Conservation (phyloP, 1,140 invertebrate genomes). For the Formica exsecta region DNA sequence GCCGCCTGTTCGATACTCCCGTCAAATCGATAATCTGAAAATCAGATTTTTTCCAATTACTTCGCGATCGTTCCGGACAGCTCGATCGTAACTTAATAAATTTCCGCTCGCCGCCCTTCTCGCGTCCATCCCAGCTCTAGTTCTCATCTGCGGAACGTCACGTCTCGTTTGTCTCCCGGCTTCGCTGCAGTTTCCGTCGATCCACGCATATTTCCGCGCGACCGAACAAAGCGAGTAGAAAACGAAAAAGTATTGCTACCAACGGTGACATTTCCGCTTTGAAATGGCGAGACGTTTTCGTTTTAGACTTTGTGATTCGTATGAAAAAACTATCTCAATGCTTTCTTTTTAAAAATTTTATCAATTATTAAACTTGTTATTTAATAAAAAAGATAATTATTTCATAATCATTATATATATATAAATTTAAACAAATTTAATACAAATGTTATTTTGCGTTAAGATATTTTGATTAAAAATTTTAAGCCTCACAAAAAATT, state of each 20-base stretch:
- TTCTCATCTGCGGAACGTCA: slow-evolving; percentile 59
- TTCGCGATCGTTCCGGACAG: slow-evolving; percentile 56
- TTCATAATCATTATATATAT: neutral
- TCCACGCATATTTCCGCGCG: slow-evolving; percentile 64
- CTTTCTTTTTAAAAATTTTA: neutral
- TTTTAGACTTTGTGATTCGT: slow-evolving; percentile 1
- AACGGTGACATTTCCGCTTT: slow-evolving; percentile 42
- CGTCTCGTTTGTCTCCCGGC: slow-evolving; percentile 53
- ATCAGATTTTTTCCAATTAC: slow-evolving; percentile 61
- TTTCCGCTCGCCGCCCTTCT: slow-evolving; percentile 35
- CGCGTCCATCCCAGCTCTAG: slow-evolving; percentile 36
- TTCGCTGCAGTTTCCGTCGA: slow-evolving; percentile 22
- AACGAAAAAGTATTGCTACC: slow-evolving; percentile 12
- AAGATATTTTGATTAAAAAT: neutral
- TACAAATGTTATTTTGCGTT: neutral
- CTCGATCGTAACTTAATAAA: slow-evolving; percentile 63
- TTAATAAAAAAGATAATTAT: neutral
- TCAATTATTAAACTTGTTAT: neutral
- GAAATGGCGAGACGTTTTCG: slow-evolving; percentile 20
- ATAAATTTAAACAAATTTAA: neutral
- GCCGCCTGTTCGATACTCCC: slow-evolving; percentile 34
- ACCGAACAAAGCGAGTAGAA: slow-evolving; percentile 58
- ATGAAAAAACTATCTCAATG: no score
- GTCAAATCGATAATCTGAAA: slow-evolving; percentile 59
- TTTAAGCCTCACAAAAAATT: neutral